Conservation (phyloP, 2,797 vertebrate genomes). For the Pteropus rufus region DNA sequence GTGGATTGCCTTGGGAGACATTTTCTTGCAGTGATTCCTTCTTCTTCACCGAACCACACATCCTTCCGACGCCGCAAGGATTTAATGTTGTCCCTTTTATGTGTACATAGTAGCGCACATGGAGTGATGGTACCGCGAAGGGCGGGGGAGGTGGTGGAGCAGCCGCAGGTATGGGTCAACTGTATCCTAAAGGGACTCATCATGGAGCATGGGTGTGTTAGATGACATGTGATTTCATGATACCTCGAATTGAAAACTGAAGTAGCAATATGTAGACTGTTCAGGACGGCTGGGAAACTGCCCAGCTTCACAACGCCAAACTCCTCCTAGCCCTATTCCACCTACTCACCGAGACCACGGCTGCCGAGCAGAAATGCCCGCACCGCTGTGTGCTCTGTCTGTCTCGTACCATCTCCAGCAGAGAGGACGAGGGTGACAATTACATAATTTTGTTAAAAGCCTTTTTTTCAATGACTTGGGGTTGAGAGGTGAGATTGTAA, state of each 20-base stretch:
- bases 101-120: accelerated
- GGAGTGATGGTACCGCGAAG: not conserved
- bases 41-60: not conserved
- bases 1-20: not conserved
- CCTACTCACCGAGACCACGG: not conserved
- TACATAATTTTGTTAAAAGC: not conserved
- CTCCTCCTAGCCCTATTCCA: not conserved
- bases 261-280: not conserved
- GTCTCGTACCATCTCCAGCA: not conserved
- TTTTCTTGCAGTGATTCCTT: not conserved
- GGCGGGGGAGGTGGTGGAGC: not conserved
- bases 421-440: not conserved
- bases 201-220: not conserved
- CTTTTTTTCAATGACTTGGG: not conserved
- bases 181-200: not conserved
- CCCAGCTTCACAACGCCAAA: not conserved
- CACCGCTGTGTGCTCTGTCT: not conserved
- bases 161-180: not conserved
- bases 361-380: not conserved
- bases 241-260: not conserved
- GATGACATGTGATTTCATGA: not conserved
- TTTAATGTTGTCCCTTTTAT: not conserved
- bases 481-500: not conserved
- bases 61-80: not conserved
- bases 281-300: not conserved